Evolutionary conservation across 2,797 vertebrate genomes (phyloP).

Genomic region (Hydrocynus forskahlii): DNA sequence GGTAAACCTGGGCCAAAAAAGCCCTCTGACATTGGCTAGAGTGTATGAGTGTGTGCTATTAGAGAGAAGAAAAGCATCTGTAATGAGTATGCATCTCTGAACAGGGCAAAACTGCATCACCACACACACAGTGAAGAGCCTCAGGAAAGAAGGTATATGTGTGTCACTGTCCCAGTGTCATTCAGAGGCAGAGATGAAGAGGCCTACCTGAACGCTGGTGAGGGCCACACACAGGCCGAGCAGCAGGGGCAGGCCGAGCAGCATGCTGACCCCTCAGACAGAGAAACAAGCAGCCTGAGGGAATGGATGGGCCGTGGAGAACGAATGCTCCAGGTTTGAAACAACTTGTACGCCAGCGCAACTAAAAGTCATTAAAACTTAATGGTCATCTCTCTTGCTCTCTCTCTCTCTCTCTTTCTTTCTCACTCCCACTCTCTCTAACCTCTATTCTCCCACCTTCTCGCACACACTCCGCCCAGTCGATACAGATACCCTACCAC

Average conservation of each 20-base stretch:
- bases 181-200: conserved; percentile 1
- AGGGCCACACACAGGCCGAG: conserved; percentile 74
- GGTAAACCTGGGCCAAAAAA: not conserved
- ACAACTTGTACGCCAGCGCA: conserved; percentile 19
- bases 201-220: conserved; percentile 84
- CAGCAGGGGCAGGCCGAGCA: conserved; percentile 67
- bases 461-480: conserved; percentile 77
- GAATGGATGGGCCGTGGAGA: conserved; percentile 6
- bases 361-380: conserved; percentile 48
- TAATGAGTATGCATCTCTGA: not conserved
- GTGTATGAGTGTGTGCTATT: not conserved
- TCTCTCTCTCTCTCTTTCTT: conserved; percentile 13
- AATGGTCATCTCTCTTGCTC: conserved; percentile 34
- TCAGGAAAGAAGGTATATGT: not conserved
- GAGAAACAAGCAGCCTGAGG: conserved; percentile 60
- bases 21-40: not conserved
- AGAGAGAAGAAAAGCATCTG: not conserved
- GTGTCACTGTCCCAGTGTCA: not conserved
- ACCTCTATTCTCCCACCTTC: conserved; percentile 40
- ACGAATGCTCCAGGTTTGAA: conserved; percentile 24
- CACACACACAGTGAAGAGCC: not conserved
- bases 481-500: conserved; percentile 82
- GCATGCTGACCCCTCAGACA: conserved; percentile 46
- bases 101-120: not conserved
- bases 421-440: conserved; percentile 23